phyloP scores from a whole-genome alignment of 1,140 invertebrate species.

The Apis dorsata region DNA sequence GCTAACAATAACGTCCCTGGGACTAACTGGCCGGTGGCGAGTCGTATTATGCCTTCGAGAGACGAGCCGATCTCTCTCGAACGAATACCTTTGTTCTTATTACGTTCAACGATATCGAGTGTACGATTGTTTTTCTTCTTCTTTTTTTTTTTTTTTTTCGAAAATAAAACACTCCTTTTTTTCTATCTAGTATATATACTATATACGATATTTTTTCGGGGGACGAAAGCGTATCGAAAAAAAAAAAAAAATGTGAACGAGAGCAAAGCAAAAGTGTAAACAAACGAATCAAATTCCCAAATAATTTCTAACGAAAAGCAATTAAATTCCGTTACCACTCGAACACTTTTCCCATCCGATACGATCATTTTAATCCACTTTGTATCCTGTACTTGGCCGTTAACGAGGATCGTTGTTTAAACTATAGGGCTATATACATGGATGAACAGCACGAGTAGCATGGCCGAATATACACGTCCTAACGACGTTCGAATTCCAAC shows the following conservation, averaged over 20 bases:
- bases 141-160: too few relatives aligned
- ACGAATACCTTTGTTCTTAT: not conserved
- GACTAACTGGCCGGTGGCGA: not conserved
- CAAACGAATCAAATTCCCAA: not conserved
- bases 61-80: not conserved
- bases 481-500: not conserved
- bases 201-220: too few relatives aligned
- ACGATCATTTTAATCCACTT: not conserved
- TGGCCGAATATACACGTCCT: not conserved
- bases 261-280: not conserved
- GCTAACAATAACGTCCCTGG: constrained; percentile 16
- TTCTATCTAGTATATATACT: too few relatives aligned
- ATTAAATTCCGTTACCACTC: not conserved
- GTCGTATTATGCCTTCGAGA: not conserved
- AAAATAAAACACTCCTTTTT: too few relatives aligned
- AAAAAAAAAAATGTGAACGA: not conserved
- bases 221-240: not conserved
- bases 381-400: not conserved
- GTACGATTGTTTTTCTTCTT: too few relatives aligned
- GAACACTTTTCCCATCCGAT: not conserved
- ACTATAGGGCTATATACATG: not conserved
- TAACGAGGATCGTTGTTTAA: not conserved
- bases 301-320: not conserved
- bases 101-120: too few relatives aligned
- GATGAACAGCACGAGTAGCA: not conserved